phyloP scores from a whole-genome alignment of 2,888 invertebrate genomes.

The Fissipunctia ypsillon region DNA sequence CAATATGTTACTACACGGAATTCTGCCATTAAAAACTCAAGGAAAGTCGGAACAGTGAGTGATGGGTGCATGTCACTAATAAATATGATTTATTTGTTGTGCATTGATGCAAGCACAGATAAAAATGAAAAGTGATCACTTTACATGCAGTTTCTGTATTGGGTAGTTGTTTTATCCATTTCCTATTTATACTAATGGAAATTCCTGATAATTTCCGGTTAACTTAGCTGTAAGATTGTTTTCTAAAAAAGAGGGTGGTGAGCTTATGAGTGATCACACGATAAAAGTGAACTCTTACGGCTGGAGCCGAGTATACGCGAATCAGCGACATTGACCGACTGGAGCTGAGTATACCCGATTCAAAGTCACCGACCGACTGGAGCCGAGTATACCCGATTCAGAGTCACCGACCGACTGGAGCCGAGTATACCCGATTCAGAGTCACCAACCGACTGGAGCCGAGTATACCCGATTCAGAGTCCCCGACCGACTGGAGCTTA shows the following conservation, averaged over 20 bases:
- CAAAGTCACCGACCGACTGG: too few relatives aligned
- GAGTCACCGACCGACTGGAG: too few relatives aligned
- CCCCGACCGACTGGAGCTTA: too few relatives aligned
- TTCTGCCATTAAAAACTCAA: constrained; percentile 30
- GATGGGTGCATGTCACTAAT: constrained; percentile 30
- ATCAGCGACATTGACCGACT: neutral
- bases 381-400: too few relatives aligned
- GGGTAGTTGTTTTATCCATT: neutral
- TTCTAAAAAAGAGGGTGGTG: neutral
- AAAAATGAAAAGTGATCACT: neutral
- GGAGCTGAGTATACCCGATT: neutral
- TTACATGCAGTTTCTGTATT: neutral
- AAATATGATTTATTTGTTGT: constrained; percentile 36
- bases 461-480: too few relatives aligned
- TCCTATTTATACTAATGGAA: neutral
- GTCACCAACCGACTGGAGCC: too few relatives aligned
- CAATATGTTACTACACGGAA: constrained; percentile 37
- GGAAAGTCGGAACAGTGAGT: constrained; percentile 45
- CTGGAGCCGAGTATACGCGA: neutral
- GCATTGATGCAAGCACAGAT: constrained; percentile 1
- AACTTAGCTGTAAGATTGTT: too few relatives aligned
- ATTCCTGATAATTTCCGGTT: neutral
- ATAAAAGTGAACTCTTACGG: too few relatives aligned
- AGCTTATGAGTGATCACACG: too few relatives aligned
- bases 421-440: too few relatives aligned